A percentile compares a stretch with the other conserved stretches of the same genome.
Evolutionary conservation across 2,113 vertebrate genomes (phyloP).

Genomic region (Carassius auratus): DNA sequence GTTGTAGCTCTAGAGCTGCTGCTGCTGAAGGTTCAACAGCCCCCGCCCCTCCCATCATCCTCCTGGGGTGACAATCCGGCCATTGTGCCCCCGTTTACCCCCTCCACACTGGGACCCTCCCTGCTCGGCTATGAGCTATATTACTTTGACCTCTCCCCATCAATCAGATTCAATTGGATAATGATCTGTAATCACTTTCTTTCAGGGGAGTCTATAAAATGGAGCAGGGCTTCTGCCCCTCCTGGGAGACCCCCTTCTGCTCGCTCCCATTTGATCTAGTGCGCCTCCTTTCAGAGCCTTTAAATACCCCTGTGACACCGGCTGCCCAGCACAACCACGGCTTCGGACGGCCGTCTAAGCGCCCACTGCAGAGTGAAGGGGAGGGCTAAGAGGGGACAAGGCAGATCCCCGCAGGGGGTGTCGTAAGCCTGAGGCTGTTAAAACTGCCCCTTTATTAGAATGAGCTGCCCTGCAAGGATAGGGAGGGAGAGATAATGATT

Average conservation of each 20-base stretch:
- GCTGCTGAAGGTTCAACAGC: slow-evolving; percentile 47
- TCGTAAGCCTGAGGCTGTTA: slow-evolving; percentile 81
- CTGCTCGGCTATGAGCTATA: slow-evolving; percentile 84
- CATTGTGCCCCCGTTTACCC: slow-evolving; percentile 85
- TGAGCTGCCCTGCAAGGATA: slow-evolving; percentile 87
- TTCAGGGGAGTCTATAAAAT: slow-evolving; percentile 99
- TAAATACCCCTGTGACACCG: slow-evolving; percentile 75
- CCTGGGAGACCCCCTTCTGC: slow-evolving; percentile 97
- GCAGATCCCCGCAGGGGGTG: slow-evolving; percentile 78
- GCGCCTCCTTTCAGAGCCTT: slow-evolving; percentile 79
- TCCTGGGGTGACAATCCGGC: slow-evolving; percentile 85
- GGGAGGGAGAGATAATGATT: slow-evolving; percentile 71
- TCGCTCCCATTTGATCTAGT: slow-evolving; percentile 89
- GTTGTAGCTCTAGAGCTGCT: slow-evolving; percentile 72
- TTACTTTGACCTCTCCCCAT: slow-evolving; percentile 99
- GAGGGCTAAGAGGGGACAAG: slow-evolving; percentile 80
- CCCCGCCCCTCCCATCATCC: slow-evolving; percentile 61
- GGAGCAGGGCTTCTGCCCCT: slow-evolving; percentile 89
- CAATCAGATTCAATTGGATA: slow-evolving; percentile 99
- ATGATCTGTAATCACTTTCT: slow-evolving; percentile 99
- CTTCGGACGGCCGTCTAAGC: slow-evolving; percentile 58
- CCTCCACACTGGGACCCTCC: slow-evolving; percentile 52
- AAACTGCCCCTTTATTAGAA: slow-evolving; percentile 90
- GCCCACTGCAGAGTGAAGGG: slow-evolving; percentile 79
- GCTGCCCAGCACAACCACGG: slow-evolving; percentile 44